phyloP scores from a whole-genome alignment of 2,888 invertebrate species.

The Embidobia sp. region DNA sequence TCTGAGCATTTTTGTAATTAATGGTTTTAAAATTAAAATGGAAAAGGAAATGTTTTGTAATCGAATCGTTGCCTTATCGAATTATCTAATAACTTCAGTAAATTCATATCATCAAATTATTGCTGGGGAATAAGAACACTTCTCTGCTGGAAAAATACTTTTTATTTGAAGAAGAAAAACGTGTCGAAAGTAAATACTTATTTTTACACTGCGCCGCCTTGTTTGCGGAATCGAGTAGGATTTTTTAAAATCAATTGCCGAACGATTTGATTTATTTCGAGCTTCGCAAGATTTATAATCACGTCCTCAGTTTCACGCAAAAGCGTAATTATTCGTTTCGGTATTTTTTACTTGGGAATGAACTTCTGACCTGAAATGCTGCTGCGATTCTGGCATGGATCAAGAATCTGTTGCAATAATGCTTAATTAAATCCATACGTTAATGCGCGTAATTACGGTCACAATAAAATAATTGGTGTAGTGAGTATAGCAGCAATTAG shows the following conservation, averaged over 20 bases:
- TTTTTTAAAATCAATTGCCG: too few species aligned
- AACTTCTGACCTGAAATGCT: conserved; percentile 34
- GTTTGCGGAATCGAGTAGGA: neutral
- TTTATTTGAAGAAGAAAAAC: too few species aligned
- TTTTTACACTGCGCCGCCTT: too few species aligned
- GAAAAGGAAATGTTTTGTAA: too few species aligned
- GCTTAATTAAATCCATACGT: conserved; percentile 17
- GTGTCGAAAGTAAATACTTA: too few species aligned
- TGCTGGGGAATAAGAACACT: too few species aligned
- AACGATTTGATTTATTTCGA: neutral
- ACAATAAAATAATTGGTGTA: conserved; percentile 11
- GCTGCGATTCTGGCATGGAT: neutral
- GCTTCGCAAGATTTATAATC: neutral
- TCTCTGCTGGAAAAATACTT: too few species aligned
- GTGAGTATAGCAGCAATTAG: conserved; percentile 2
- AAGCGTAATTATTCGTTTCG: conserved; percentile 19
- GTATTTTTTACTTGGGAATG: conserved; percentile 13
- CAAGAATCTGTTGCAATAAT: conserved; percentile 21
- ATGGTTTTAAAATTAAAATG: too few species aligned
- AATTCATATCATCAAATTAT: too few species aligned
- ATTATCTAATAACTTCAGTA: too few species aligned
- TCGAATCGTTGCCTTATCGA: too few species aligned
- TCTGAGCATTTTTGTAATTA: too few species aligned
- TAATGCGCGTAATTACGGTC: conserved; percentile 28
- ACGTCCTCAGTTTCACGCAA: conserved; percentile 1